Conservation (phyloP, 1,140 invertebrate species). For the Camponotus pennsylvanicus region DNA sequence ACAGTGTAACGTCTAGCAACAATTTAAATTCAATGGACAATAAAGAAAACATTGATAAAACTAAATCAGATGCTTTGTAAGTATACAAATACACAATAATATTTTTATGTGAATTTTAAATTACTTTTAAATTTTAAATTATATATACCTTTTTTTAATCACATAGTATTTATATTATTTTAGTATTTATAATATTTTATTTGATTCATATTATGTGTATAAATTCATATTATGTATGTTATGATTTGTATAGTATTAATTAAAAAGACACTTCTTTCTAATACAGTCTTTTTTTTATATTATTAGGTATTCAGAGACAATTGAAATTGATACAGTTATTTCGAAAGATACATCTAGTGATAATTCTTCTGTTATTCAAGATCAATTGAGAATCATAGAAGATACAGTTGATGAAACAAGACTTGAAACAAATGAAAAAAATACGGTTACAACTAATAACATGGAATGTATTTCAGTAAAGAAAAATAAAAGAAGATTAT, state of each 20-base stretch:
- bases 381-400: constrained; percentile 63
- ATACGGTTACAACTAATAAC: neutral
- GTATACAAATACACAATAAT: constrained; percentile 19
- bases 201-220: neutral
- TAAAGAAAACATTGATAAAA: neutral
- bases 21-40: neutral
- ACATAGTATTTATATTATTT: neutral
- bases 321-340: constrained; percentile 21
- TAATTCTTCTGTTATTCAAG: neutral
- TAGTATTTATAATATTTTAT: neutral
- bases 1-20: neutral
- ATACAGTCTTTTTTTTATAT: neutral
- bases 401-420: constrained; percentile 68
- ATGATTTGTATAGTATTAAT: constrained; percentile 5
- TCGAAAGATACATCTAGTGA: constrained; percentile 8
- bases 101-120: neutral
- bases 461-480: neutral
- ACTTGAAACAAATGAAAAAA: constrained; percentile 27
- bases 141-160: no score
- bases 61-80: constrained; percentile 29
- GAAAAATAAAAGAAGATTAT: constrained; percentile 74
- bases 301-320: constrained; percentile 25
- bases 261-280: no score
- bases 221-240: neutral
- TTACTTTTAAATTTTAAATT: neutral